Evolutionary conservation across 2,888 invertebrate genomes (phyloP), one percentile per base, ranked within the genome.

Genomic region (Gerris lacustris): DNA sequence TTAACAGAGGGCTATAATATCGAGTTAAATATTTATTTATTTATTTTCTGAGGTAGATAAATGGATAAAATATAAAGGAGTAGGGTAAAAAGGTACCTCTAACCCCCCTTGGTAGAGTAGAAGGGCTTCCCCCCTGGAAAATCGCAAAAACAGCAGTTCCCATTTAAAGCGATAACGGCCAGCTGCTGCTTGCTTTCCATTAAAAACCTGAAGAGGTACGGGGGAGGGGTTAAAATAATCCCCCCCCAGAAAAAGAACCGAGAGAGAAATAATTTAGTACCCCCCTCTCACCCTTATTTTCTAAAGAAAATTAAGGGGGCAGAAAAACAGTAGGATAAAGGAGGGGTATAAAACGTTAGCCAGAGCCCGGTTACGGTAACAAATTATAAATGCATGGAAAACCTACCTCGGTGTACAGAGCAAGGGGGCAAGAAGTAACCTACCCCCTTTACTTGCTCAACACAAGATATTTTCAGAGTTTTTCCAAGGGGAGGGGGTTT

Each of bases 21-120:
- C 55, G 55, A 55, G 55, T 55, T 55, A 55, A 55, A 55, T 55
- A 55, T 55, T 55, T 55, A 55, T 55, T 55, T 55, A 55, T 55
- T 55, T 55, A 55, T 55, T 55, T 55, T 55, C 55, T 15, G 9
- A 15, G 55, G 55, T 55, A 55, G 55, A 55, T 55, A 55, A 55
- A 55, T 55, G 55, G 15, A 55, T 55, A 15, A 55, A 55, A 55
- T 55, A 55, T 55, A 55, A 55, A 55, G 55, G 55, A 55, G 55
- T 2, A 31, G 55, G 9, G 15, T 55, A 55, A 55, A 55, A 55
- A 55, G 55, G 55, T 55, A 55, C 31, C 31, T 31, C 31, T 31
- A 31, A 2, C 31, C 31, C 31, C 31, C 31, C 31, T 31, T 31
- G 31, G 31, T 31, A 31, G 31, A 31, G 31, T 31, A 55, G 15